Conservation (phyloP, 92 coral and sea anemone genomes). For the Micromussa lordhowensis region DNA sequence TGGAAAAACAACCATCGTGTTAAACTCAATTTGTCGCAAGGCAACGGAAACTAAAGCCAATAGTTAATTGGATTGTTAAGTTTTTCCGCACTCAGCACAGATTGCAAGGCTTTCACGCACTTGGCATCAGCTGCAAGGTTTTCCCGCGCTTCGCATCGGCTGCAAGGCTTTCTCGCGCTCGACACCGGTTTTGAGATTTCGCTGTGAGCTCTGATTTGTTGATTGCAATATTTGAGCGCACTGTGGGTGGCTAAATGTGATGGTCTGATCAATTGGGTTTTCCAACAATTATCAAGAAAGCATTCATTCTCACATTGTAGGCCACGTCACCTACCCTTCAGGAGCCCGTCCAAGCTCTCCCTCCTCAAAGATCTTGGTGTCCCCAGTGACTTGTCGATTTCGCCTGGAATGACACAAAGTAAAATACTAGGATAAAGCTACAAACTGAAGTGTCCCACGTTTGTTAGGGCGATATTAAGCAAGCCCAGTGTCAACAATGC, state of each 20-base stretch:
- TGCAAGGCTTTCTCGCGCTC: background rate
- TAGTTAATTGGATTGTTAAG: background rate
- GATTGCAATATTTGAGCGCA: background rate
- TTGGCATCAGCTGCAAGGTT: background rate
- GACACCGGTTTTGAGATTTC: background rate
- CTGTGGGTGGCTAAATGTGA: background rate
- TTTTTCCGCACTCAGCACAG: too few species aligned
- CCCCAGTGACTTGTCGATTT: slow-evolving; percentile 67
- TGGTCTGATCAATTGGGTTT: too few species aligned
- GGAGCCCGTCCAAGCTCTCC: slow-evolving; percentile 84
- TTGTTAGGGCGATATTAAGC: background rate
- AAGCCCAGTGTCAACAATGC: background rate
- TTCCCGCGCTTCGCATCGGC: background rate
- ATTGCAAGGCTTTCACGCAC: too few species aligned
- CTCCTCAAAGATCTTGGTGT: slow-evolving; percentile 81
- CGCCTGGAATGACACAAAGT: slow-evolving; percentile 38
- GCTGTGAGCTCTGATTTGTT: background rate
- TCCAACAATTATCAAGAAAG: background rate
- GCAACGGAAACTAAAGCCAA: background rate
- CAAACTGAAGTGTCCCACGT: background rate
- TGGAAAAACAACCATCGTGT: background rate
- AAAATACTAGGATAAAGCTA: background rate
- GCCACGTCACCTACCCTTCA: slow-evolving; percentile 65
- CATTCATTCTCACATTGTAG: too few species aligned
- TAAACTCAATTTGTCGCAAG: background rate